Evolutionary conservation across 2,797 vertebrate genomes (phyloP), one percentile per base, ranked within the genome.

Genomic region (Eupleurogrammus muticus): DNA sequence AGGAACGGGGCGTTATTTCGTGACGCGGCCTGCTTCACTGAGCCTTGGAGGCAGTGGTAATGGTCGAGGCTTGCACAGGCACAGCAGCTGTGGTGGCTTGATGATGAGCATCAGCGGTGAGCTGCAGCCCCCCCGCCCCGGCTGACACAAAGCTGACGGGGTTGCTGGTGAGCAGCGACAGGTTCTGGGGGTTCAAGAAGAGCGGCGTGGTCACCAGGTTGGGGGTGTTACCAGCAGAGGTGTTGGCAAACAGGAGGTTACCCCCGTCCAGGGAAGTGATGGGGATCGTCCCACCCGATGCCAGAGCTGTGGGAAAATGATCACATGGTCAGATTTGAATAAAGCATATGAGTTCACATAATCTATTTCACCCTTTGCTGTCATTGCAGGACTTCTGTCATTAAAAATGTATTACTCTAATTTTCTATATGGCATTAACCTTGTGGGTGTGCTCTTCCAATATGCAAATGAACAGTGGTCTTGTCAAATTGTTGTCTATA

Each of bases 81-180:
- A 94, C 91, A 12, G 91, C 90, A 34, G 96, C 95, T 24, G 96
- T 93, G 92, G 96, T 95, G 90, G 94, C 95, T 85, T 96, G 95
- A 92, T 96, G 97, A 83, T 96, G 93, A 88, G 94, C 91, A 47
- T 99, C 97, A 0, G 97, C 87, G 65, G 96, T 88, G 92, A 97
- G 87, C 20, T 99, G 97, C 87, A 99, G 96, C 90, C 95, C 93
- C 80, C 92, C 95, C 60, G 95, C 92, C 54, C 95, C 95, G 2
- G 97, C 95, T 54, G 97, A 97, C 92, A 99, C 95, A 94, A 99
- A 93, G 93, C 97, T 99, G 84, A 99, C 95, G 0, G 98, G 98
- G 94, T 97, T 98, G 95, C 97, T 98, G 95, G 98, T 97, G 92
- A 99, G 96, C 93, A 99, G 94, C 87, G 97, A 99, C 90, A 99